Base-by-base conservation (phyloP, 1,140 invertebrate genomes). In the Kradibia gibbosae region DNA sequence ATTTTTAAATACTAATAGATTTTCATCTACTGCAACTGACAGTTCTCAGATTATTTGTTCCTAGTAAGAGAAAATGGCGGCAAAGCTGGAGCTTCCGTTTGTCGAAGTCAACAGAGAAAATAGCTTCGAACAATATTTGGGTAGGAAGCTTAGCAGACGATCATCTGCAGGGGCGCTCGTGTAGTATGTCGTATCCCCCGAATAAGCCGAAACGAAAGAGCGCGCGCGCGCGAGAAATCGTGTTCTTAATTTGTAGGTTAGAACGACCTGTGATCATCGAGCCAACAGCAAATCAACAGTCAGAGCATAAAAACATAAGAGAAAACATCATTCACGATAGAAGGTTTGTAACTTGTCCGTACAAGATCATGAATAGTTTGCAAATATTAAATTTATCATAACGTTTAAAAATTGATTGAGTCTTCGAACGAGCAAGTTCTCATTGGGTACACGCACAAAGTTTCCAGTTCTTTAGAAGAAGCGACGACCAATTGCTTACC, bases 61-160 rank as follows among this genome's bases (percentile, higher is more conserved):
- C n/a, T n/a, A n/a, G n/a, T n/a, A n/a, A n/a, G n/a, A 60, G 50
- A 81, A 74, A 73, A 80, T 62, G 70, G 71, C 57, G 75, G 80
- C 53, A 84, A 67, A 78, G 28, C 31, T 62, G 3, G 4, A 20
- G 15, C 4, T 20, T 53, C 22, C 22, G 20, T 17, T 22, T 20
- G 22, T 53, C 50, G 5, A 22, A 20, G 22, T 11, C 15, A 22
- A 11, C 10, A 20, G 15, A 17, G 50, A 28, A 28, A 28, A 13
- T 17, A 3, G 50, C 3, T 3, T 10, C 50, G 15, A 3, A 53
- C 50, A 15, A 15, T 10, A 15, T 53, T 53, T 53, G n/a, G 34
- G 34, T 3, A 5, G 1, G 31, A 8, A 36, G 31, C 10, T 5
- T 78, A 78, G 76, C 77, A 71, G 77, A 78, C 77, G 77, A 78